Conservation (phyloP, 2,113 vertebrate species). For the Telmatochromis brachygnathus region DNA sequence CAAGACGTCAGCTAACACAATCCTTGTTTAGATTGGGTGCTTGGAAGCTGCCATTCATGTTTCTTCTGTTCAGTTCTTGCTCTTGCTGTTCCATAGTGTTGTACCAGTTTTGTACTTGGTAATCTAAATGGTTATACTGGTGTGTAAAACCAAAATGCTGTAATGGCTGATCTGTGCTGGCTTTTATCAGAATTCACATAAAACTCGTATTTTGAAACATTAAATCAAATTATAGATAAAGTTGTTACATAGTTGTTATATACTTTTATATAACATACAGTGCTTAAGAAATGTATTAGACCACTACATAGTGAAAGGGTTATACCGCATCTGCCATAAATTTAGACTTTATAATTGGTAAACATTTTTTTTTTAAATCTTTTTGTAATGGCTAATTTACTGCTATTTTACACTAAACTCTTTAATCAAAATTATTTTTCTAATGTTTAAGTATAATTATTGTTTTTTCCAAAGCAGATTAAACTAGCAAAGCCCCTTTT, state of each 20-base stretch:
- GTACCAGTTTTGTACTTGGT: not conserved
- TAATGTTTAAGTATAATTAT: not conserved
- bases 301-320: not conserved
- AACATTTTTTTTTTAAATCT: not conserved
- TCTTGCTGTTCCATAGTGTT: not conserved
- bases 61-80: not conserved
- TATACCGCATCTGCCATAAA: not conserved
- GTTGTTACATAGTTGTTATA: not conserved
- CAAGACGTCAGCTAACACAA: not conserved
- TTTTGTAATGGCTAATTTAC: not conserved
- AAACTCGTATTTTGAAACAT: not conserved
- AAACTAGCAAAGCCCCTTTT: not conserved
- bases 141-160: not conserved
- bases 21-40: not conserved
- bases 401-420: not conserved
- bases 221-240: not conserved
- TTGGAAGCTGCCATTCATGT: not conserved
- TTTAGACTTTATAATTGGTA: not conserved
- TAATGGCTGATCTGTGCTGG: not conserved
- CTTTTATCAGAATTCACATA: not conserved
- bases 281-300: not conserved
- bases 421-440: not conserved
- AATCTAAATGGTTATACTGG: not conserved
- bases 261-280: not conserved
- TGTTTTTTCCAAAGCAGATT: not conserved